Conservation (phyloP, 2,888 invertebrate genomes). For the Schizaphis graminum region DNA sequence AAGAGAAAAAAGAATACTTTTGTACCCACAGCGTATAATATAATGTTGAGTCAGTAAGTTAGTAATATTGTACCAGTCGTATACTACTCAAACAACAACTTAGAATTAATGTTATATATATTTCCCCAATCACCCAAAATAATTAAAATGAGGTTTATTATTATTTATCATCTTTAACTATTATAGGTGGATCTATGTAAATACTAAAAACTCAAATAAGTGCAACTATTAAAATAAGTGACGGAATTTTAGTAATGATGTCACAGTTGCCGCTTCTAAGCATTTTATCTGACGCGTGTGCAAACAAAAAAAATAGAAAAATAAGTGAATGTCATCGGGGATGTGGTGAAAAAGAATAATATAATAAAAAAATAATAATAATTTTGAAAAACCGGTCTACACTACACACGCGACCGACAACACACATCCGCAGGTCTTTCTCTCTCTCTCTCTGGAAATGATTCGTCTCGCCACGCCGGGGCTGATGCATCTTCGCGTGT, state of each 20-base stretch:
- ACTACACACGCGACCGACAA: background rate
- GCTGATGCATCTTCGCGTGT: background rate
- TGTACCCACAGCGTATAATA: background rate
- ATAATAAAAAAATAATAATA: conserved; percentile 22
- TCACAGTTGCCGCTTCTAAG: background rate
- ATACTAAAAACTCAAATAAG: background rate
- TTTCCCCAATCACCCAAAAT: background rate
- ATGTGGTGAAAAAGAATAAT: conserved; percentile 9
- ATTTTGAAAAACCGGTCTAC: conserved; percentile 43
- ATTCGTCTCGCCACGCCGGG: background rate
- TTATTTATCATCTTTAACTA: background rate
- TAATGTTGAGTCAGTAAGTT: background rate
- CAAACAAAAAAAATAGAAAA: background rate
- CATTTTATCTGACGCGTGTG: background rate
- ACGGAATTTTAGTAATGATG: conserved; percentile 8
- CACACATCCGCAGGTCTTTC: conserved; percentile 18
- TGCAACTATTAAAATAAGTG: background rate
- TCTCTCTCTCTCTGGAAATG: background rate
- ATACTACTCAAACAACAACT: background rate
- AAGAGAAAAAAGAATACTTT: background rate
- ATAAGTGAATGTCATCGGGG: conserved; percentile 40
- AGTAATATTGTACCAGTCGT: background rate
- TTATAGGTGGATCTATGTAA: background rate
- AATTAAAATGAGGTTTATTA: background rate
- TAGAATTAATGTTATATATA: background rate